These are phyloP conservation scores for Aphelinus atriplicis DNA, from an alignment of 1,140 invertebrate species.

Conservation along the genomic window DNA sequence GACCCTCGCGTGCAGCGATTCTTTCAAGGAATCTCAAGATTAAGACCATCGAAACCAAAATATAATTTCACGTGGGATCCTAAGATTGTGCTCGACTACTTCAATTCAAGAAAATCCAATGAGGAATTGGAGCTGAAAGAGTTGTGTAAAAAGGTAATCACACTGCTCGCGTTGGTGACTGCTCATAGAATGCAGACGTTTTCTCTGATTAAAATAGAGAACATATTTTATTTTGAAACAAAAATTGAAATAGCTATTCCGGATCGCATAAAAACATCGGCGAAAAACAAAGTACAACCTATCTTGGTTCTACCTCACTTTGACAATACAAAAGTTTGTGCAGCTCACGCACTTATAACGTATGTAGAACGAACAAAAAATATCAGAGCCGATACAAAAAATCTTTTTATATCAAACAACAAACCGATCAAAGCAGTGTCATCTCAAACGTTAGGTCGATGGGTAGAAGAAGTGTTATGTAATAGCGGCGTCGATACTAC, in stretches of 20 bases:
- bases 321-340: slow-evolving; percentile 18
- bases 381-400: neutral
- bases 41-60: slow-evolving; percentile 41
- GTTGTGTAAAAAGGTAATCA: slow-evolving; percentile 1
- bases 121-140: neutral
- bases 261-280: neutral
- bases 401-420: slow-evolving; percentile 29
- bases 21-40: slow-evolving; percentile 42
- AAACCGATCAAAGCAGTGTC: slow-evolving; percentile 17
- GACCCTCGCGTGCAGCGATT: slow-evolving; percentile 39
- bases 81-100: slow-evolving; percentile 41
- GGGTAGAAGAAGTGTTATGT: slow-evolving; percentile 11
- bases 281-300: neutral
- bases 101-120: neutral
- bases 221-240: neutral
- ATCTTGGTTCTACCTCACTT: slow-evolving; percentile 33
- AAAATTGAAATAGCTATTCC: slow-evolving; percentile 3
- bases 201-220: neutral
- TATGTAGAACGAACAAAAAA: slow-evolving; percentile 27
- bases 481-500: slow-evolving; percentile 15
- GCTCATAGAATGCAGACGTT: slow-evolving; percentile 4
- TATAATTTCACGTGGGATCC: slow-evolving; percentile 46
- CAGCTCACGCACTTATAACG: slow-evolving; percentile 1
- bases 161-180: neutral
- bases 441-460: slow-evolving; percentile 27